A percentile compares a stretch with the other conserved stretches of the same genome.
Evolutionary conservation across 2,797 vertebrate genomes (phyloP).

Genomic region (Cryptoblepharus egeriae): DNA sequence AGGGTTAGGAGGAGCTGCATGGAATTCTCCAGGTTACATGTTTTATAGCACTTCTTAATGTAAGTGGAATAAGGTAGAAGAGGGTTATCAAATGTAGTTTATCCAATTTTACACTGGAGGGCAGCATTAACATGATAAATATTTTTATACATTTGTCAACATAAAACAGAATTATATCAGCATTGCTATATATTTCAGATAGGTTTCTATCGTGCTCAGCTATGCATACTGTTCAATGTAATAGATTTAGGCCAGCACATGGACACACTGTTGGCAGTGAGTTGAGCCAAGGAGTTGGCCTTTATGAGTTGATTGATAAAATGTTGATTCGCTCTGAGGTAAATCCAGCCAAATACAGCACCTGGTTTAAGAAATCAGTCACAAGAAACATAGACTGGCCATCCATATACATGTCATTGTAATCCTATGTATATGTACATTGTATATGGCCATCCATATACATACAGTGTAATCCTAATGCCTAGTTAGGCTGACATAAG

Average conservation of each 20-base stretch:
- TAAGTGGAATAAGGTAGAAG: background rate
- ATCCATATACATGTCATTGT: background rate
- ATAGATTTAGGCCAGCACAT: background rate
- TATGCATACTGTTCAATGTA: background rate
- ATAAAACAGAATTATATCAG: background rate
- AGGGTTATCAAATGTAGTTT: background rate
- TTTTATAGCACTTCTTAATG: background rate
- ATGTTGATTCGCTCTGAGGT: constrained; percentile 8
- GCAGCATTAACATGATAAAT: constrained; percentile 13
- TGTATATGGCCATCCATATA: too few relatives aligned
- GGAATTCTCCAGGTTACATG: background rate
- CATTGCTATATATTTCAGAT: background rate
- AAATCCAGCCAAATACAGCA: background rate
- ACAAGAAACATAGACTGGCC: background rate
- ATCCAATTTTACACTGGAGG: constrained; percentile 9
- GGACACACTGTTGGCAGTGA: background rate
- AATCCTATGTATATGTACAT: too few relatives aligned
- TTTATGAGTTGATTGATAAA: background rate
- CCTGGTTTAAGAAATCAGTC: background rate
- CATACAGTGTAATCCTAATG: too few relatives aligned
- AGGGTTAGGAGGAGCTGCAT: background rate
- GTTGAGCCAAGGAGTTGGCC: background rate
- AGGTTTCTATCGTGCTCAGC: background rate
- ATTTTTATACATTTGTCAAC: background rate
- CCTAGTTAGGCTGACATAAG: too few relatives aligned